Base-by-base conservation (phyloP, 2,888 invertebrate genomes). In the Aproaerema taeniolella region DNA sequence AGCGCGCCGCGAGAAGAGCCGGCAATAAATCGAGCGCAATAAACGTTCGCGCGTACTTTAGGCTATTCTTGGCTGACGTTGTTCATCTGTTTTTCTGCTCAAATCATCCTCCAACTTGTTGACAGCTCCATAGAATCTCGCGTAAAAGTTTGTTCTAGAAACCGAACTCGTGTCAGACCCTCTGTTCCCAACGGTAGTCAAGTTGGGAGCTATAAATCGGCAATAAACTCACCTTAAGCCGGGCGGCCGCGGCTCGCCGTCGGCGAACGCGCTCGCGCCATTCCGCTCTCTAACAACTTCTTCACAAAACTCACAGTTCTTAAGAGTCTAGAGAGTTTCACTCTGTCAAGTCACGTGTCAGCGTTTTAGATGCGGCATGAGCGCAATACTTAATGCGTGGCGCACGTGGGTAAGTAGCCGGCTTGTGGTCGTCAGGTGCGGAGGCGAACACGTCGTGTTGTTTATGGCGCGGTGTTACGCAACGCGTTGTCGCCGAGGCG, bases 401-500 rank as follows among this genome's bases (percentile, higher is more conserved):
- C 70, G 81, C 85, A 83, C 83, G 85, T 82, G 85, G 79, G 64
- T 58, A 60, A 61, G 73, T 61, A 58, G 56, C 56, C 56, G 30
- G 25, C 28, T 20, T 25, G 36, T 28, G 10, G 46, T 41, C 52
- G 59, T 52, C 41, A 42, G 47, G 79, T 74, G 77, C 70, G 74
- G 68, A 62, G 63, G 60, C 61, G 65, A 69, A 60, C 72, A 73
- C 77, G 80, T 71, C 73, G 75, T 71, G 75, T 81, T 83, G 85
- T 86, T 85, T 85, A 85, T 81, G 78, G 78, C 76, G 77, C 80
- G 79, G 66, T 62, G 67, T 85, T 85, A 85, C 85, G 85, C 85
- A 85, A 85, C 85, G 83, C 83, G 85, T 83, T 76, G 78, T 83
- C 83, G 80, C 82, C 78, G 73, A 75, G 81, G 72, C 81, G 85